Conservation (phyloP, 2,113 vertebrate species). For the Nothocercus julius region DNA sequence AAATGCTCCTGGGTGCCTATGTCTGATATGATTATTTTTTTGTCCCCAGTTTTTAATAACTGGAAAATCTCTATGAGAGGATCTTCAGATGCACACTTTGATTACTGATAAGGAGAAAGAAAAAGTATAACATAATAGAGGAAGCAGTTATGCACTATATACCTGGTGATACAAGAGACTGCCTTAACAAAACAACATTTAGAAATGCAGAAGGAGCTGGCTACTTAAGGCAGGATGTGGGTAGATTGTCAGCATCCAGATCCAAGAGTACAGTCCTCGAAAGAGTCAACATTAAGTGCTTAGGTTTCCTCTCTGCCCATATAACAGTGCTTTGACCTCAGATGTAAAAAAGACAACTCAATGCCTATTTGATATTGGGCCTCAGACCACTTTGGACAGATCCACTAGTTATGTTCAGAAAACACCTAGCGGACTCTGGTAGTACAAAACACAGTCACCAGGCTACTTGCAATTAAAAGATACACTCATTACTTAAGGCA, state of each 20-base stretch:
- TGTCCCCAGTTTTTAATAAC: neutral
- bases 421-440: too few relatives aligned
- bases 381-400: neutral
- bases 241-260: neutral
- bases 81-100: neutral
- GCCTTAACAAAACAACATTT: neutral
- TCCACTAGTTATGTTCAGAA: neutral
- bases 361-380: neutral
- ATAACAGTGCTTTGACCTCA: neutral
- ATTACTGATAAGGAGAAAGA: neutral
- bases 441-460: too few relatives aligned
- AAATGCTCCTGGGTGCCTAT: neutral
- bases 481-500: too few relatives aligned
- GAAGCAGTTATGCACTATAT: neutral
- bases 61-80: neutral
- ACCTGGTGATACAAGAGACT: neutral
- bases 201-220: neutral
- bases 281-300: neutral
- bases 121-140: neutral
- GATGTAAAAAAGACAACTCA: neutral
- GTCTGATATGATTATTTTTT: neutral
- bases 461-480: too few relatives aligned
- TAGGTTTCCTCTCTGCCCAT: neutral
- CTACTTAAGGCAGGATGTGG: neutral
- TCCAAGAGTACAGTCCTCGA: neutral